Percentiles rank a stretch among this genome's conserved stretches.
These are phyloP conservation scores for Carapus acus DNA, from an alignment of 2,797 vertebrate species.

Conservation along the genomic window DNA sequence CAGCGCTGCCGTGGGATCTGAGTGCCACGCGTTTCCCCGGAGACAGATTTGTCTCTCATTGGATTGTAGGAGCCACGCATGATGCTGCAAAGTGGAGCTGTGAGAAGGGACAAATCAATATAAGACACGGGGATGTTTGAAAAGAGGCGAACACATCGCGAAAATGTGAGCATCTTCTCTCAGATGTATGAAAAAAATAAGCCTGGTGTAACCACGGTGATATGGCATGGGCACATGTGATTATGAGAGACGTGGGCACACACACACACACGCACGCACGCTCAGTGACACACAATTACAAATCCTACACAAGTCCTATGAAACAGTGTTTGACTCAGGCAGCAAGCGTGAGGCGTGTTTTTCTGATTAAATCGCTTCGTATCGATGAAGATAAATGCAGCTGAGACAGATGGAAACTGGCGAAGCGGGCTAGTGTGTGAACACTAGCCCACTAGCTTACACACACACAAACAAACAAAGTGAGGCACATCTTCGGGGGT, in stretches of 20 bases:
- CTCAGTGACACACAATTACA: neutral
- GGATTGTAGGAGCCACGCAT: neutral
- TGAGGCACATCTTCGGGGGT: conserved; percentile 25
- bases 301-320: neutral
- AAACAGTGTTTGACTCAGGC: conserved; percentile 9
- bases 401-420: conserved; percentile 16
- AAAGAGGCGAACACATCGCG: no score
- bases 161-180: no score
- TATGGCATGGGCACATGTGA: no score
- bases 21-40: neutral
- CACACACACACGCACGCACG: neutral
- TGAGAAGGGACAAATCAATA: no score
- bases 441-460: conserved; percentile 1
- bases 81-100: no score
- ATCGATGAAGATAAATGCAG: conserved; percentile 31
- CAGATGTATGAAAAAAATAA: no score
- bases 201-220: no score
- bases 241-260: neutral
- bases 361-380: conserved; percentile 21
- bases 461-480: conserved; percentile 20
- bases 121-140: no score
- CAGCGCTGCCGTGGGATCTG: neutral
- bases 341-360: conserved; percentile 22
- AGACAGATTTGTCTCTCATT: neutral
- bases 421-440: conserved; percentile 5